Evolutionary conservation across 2,113 vertebrate genomes (phyloP), one percentile per base, ranked within the genome.

Genomic region (Polypterus senegalus): DNA sequence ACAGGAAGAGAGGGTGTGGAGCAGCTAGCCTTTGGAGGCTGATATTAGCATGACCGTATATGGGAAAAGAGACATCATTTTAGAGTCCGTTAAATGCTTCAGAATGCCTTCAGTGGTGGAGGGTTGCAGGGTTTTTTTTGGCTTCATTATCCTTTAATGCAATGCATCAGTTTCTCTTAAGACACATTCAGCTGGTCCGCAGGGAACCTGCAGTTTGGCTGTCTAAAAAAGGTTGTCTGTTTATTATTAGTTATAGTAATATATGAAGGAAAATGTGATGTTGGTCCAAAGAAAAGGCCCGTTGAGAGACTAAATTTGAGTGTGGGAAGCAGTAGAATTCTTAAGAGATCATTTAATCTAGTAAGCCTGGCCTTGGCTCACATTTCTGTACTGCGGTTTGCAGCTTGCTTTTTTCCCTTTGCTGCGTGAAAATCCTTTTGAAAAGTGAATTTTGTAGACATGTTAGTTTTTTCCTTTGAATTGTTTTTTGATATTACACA

Each of bases 201-300:
- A 43, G 7, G 4, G 48, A 52, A 8, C 10, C 10, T 52, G 51
- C 51, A 52, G 51, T 48, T 51, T 48, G 27, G 49, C 60, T 7
- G 27, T 8, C 43, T 60, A 49, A 11, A 11, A 7, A 49, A 48
- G 48, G 47, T 5, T 9, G 47, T 27, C 47, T 51, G 60, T 49
- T 52, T 52, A 52, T 52, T 43, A 49, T 61, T 61, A 61, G 49
- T 61, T 49, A 53, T 44, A 44, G 64, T 54, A 49, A 65, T 62
- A 48, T 43, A 9, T 45, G 47, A 49, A 27, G 48, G 48, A 58
- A 45, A 58, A 44, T 43, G 43, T 58, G 56, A 58, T 43, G 3
- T 45, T 7, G 8, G 56, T 9, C 81, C 73, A 82, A 70, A 73
- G 76, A 4, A 63, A 58, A 45, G 27, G 56, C n/a, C 56, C 46